Percentiles rank a stretch among this genome's conserved stretches.
phyloP scores from a whole-genome alignment of 1,140 invertebrate genomes.

The Homalodisca vitripennis region DNA sequence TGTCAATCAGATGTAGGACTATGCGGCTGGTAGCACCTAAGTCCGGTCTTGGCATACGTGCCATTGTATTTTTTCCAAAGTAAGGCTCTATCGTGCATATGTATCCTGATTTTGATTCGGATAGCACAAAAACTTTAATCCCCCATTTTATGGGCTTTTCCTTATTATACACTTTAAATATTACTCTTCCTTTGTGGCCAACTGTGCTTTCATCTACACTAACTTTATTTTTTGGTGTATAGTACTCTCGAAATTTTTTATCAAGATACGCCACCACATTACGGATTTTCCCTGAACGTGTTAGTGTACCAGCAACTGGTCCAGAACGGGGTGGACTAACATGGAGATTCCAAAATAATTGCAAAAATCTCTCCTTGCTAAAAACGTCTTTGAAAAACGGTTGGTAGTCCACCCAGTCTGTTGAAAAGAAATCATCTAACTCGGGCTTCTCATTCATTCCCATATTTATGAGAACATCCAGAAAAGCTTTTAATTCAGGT shows the following conservation, averaged over 20 bases:
- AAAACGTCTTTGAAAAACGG: conserved; percentile 28
- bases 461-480: conserved; percentile 10
- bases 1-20: neutral
- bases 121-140: conserved; percentile 13
- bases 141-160: conserved; percentile 30
- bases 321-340: neutral
- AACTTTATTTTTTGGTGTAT: conserved; percentile 11
- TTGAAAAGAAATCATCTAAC: conserved; percentile 27
- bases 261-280: conserved; percentile 8
- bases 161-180: conserved; percentile 28
- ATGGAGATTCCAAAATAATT: conserved; percentile 29
- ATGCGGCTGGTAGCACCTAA: conserved; percentile 11
- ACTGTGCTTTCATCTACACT: conserved; percentile 27
- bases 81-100: conserved; percentile 11
- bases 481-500: conserved; percentile 15
- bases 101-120: neutral
- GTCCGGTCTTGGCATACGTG: neutral
- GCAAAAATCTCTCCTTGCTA: conserved; percentile 3
- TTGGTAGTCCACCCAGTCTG: conserved; percentile 22
- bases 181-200: conserved; percentile 13
- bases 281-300: conserved; percentile 11
- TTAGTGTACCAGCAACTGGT: no score
- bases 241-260: conserved; percentile 27
- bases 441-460: conserved; percentile 17
- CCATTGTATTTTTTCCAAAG: neutral